phyloP scores from a whole-genome alignment of 1,140 invertebrate species.

The Ostrea denselamellosa region DNA sequence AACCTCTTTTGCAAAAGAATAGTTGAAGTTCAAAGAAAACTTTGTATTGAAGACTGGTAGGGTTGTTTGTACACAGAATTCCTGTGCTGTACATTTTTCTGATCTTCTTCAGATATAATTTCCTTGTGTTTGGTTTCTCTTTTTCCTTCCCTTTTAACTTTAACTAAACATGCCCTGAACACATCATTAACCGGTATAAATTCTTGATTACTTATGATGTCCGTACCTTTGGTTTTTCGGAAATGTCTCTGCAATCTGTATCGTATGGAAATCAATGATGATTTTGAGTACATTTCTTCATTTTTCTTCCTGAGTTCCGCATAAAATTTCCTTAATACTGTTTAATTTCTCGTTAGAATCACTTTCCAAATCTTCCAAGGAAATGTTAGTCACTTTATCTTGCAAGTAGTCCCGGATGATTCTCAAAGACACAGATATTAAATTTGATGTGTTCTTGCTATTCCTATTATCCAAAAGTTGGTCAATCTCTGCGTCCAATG shows the following conservation, averaged over 20 bases:
- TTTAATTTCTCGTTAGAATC: no score
- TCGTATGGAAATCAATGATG: background rate
- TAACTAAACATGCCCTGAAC: no score
- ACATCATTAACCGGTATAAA: background rate
- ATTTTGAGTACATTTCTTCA: no score
- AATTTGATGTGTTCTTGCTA: background rate
- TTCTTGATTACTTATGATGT: background rate
- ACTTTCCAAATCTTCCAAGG: no score
- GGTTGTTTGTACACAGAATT: no score
- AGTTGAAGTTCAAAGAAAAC: background rate
- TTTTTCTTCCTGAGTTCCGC: no score
- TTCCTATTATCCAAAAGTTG: background rate
- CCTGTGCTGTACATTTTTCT: no score
- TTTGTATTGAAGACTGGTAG: no score
- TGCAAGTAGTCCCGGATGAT: background rate
- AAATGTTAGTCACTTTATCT: background rate
- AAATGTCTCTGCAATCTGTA: constrained; percentile 12
- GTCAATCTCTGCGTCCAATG: background rate
- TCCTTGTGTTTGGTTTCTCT: no score
- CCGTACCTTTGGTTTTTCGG: background rate
- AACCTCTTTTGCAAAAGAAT: background rate
- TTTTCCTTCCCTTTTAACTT: no score
- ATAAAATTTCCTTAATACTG: no score
- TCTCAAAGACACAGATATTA: background rate
- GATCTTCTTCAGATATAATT: no score